Base-by-base conservation (phyloP, 2,113 vertebrate species). In the Microcebus jonahi region DNA sequence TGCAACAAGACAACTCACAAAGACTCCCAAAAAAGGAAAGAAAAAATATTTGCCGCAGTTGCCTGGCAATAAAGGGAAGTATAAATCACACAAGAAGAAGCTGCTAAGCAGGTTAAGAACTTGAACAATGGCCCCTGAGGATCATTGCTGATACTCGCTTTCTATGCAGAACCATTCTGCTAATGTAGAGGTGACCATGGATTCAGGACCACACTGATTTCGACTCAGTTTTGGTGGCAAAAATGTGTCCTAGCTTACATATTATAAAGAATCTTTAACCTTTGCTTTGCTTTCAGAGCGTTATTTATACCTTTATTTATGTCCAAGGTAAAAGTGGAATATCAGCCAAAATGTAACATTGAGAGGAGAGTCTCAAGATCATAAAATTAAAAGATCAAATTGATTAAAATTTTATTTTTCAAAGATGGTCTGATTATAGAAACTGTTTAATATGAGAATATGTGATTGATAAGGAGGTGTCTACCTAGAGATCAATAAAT, bases 51-150 rank as follows among this genome's bases (percentile, higher is more conserved):
- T 93, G 25, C 18, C 61, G 8, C 9, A 68, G 67, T 71, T 88
- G 13, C 50, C 10, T 97, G 71, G 36, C 59, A 87, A 75, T 79
- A 76, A 84, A 88, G 59, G 36, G 71, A 87, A 77, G 55, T 93
- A 76, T 89, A 63, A 93, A 70, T 88, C 36, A 70, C 68, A 91
- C 34, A 23, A 50, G 23, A 89, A 73, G 57, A 91, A 96, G n/a
- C 61, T 63, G 85, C 76, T 88, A 55, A 89, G 3, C 65, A 67
- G 63, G 68, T 87, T 82, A 79, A 73, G 65, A 88, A 34, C 50
- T 42, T 86, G 18, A 93, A 76, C 31, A 63, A 75, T 45, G 39
- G 85, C 48, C 50, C 12, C 0, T 1, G 36, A 65, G 23, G n/a
- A 80, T 86, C 2, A 4, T 85, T 94, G 67, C 65, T 36, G 65